A percentile compares a stretch with the other conserved stretches of the same genome.
These are phyloP conservation scores for Chironomus striatipennis DNA, from an alignment of 1,140 invertebrate genomes.

Conservation along the genomic window DNA sequence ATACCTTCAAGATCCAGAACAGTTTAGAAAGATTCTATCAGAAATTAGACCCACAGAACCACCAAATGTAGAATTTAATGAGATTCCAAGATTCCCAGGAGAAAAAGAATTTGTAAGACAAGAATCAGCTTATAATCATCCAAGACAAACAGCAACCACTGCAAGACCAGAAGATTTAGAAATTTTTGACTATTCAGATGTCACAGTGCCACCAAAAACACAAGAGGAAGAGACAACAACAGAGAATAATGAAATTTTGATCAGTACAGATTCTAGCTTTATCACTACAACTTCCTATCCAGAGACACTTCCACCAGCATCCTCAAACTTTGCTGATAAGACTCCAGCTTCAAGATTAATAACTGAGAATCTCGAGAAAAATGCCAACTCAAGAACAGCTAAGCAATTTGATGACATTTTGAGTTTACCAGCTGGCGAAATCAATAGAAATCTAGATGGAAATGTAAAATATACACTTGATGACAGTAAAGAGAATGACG, in stretches of 20 bases:
- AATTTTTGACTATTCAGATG: conserved; percentile 66
- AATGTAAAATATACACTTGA: conserved; percentile 30
- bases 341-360: conserved; percentile 29
- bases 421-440: conserved; percentile 36
- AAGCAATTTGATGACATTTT: not conserved
- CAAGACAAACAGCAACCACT: conserved; percentile 41
- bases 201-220: conserved; percentile 40
- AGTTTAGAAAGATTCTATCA: conserved; percentile 62
- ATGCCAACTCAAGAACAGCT: conserved; percentile 25
- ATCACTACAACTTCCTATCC: conserved; percentile 38
- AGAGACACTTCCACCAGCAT: conserved; percentile 26
- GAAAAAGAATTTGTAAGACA: not conserved
- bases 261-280: conserved; percentile 11
- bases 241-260: conserved; percentile 31
- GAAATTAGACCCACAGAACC: conserved; percentile 71
- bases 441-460: conserved; percentile 38
- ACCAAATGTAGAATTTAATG: conserved; percentile 38
- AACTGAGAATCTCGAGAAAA: conserved; percentile 28
- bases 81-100: not conserved
- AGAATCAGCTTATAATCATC: conserved; percentile 30
- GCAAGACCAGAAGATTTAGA: conserved; percentile 58
- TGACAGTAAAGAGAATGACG: conserved; percentile 24
- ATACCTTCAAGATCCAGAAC: conserved; percentile 69
- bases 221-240: conserved; percentile 40
- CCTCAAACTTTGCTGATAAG: conserved; percentile 33